Conservation (phyloP, 92 coral and sea anemone species). For the Meandrina meandrites region DNA sequence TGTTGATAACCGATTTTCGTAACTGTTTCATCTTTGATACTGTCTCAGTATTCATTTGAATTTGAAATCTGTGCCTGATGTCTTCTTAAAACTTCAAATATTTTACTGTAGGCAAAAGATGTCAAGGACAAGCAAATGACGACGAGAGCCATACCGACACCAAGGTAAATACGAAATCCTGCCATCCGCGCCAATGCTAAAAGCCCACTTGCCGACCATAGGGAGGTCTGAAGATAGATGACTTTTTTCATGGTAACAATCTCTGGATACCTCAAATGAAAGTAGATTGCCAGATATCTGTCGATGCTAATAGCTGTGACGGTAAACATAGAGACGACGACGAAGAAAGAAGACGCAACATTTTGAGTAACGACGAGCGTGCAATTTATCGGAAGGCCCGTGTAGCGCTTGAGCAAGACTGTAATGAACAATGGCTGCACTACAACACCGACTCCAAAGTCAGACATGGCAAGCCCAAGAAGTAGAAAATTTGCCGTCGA, state of each 20-base stretch:
- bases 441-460: not conserved
- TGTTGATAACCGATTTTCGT: not conserved
- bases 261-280: not conserved
- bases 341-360: not conserved
- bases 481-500: not conserved
- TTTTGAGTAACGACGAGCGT: not conserved
- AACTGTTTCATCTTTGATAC: not conserved
- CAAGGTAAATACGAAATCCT: not conserved
- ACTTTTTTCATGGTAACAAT: not conserved
- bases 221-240: not conserved
- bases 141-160: not conserved
- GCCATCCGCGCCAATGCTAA: not conserved
- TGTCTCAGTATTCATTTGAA: not conserved
- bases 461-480: not conserved
- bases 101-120: not conserved
- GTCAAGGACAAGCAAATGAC: not conserved
- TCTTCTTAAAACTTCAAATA: not conserved
- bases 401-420: not conserved
- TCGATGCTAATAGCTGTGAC: not conserved
- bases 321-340: not conserved
- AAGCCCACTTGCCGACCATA: not conserved
- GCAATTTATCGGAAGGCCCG: not conserved
- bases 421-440: not conserved
- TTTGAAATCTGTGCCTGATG: not conserved
- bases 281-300: slow-evolving; percentile 7